These are phyloP conservation scores for Sciurus carolinensis DNA, from an alignment of 2,797 vertebrate species.

Conservation along the genomic window DNA sequence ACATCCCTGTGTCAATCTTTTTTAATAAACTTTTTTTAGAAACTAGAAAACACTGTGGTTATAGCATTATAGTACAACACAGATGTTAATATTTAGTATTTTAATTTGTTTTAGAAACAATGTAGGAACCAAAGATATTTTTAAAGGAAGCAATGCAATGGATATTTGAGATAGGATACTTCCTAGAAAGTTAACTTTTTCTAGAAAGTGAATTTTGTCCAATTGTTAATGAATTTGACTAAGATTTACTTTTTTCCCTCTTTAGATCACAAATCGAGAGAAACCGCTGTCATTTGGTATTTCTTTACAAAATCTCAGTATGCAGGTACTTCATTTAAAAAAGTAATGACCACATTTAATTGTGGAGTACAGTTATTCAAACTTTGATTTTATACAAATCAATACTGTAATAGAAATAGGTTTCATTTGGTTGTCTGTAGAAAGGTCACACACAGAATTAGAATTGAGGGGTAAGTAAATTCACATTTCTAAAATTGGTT, in stretches of 20 bases:
- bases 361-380: not conserved
- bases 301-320: constrained; percentile 97
- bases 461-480: not conserved
- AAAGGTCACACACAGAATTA: not conserved
- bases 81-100: constrained; percentile 11
- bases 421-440: not conserved
- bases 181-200: constrained; percentile 49
- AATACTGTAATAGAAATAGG: not conserved
- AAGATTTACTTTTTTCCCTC: constrained; percentile 61
- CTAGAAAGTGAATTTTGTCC: constrained; percentile 41
- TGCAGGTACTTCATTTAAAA: constrained; percentile 92
- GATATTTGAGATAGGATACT: constrained; percentile 43
- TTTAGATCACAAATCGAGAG: constrained; percentile 95
- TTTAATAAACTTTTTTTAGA: not conserved
- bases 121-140: constrained; percentile 29
- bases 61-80: not conserved
- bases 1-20: not conserved
- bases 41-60: constrained; percentile 2
- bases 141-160: constrained; percentile 30
- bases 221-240: constrained; percentile 39
- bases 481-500: not conserved
- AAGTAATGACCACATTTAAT: constrained; percentile 43
- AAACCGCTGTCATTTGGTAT: constrained; percentile 97
- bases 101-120: constrained; percentile 53
- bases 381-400: not conserved